Percentiles rank a stretch among this genome's conserved stretches.
Conservation (phyloP, 2,797 vertebrate genomes). For the Takifugu ocellatus region DNA sequence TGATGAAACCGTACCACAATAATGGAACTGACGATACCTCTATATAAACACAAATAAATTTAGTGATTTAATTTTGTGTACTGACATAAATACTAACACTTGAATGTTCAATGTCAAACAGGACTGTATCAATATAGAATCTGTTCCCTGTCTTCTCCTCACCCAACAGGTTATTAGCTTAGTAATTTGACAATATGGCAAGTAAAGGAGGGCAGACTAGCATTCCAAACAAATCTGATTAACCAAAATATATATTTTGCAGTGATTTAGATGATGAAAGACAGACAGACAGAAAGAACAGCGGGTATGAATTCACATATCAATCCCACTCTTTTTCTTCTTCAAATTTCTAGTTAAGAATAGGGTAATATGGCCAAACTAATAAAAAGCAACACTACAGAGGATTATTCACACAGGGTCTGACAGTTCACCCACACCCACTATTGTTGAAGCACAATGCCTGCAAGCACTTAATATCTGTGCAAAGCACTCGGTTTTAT, state of each 20-base stretch:
- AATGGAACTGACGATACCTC: too few relatives aligned
- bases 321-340: conserved; percentile 19
- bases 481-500: conserved; percentile 36
- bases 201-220: conserved; percentile 2
- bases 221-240: background rate
- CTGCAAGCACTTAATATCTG: conserved; percentile 39
- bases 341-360: conserved; percentile 5
- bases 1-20: too few relatives aligned
- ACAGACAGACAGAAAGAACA: background rate
- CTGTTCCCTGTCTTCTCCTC: background rate
- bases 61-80: background rate
- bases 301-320: conserved; percentile 18
- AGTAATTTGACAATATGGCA: conserved; percentile 12
- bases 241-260: background rate
- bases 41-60: background rate
- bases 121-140: background rate
- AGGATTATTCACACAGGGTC: conserved; percentile 11
- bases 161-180: conserved; percentile 1
- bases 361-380: conserved; percentile 16
- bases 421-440: conserved; percentile 39
- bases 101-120: too few relatives aligned
- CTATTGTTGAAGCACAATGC: conserved; percentile 37
- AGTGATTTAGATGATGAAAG: background rate
- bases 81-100: too few relatives aligned
- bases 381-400: conserved; percentile 30